These are phyloP conservation scores for Tyrophagus putrescentiae DNA, from an alignment of 1,140 invertebrate species.

Conservation along the genomic window DNA sequence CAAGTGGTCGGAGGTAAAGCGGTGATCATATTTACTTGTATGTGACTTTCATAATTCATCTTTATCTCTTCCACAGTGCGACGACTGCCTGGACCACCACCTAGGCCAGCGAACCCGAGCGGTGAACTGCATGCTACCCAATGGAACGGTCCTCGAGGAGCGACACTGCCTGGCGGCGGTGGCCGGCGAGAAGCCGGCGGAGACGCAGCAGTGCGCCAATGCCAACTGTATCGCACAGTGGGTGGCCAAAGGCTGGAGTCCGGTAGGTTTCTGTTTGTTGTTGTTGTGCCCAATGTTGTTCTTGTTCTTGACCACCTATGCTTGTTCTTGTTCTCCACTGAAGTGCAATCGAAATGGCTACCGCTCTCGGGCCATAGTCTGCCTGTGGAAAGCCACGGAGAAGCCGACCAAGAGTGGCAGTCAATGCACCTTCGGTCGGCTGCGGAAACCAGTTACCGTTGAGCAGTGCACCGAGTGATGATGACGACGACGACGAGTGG, in stretches of 20 bases:
- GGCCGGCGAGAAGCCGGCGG: constrained; percentile 45
- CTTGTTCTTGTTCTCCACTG: constrained; percentile 50
- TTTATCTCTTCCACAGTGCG: constrained; percentile 17
- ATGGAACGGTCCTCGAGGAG: constrained; percentile 44
- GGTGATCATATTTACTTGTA: neutral
- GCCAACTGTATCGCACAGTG: constrained; percentile 62
- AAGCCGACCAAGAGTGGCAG: constrained; percentile 57
- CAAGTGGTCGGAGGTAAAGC: constrained; percentile 44
- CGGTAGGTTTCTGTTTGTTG: constrained; percentile 42
- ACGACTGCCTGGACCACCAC: constrained; percentile 53
- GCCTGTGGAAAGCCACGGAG: constrained; percentile 68
- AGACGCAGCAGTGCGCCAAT: constrained; percentile 58
- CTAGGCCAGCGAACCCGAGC: constrained; percentile 36
- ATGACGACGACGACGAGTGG: neutral
- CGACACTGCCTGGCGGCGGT: constrained; percentile 39
- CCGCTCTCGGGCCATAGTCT: constrained; percentile 65
- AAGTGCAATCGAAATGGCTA: constrained; percentile 53
- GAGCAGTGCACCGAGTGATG: neutral
- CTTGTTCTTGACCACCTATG: constrained; percentile 17
- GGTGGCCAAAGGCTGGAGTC: constrained; percentile 69
- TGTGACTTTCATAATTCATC: neutral
- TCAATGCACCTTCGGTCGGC: neutral
- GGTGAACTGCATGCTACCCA: constrained; percentile 25
- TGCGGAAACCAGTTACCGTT: neutral
- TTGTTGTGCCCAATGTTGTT: constrained; percentile 5